Evolutionary conservation across 64 coral and sea anemone species (phyloP).

Genomic region (Exaiptasia diaphana): DNA sequence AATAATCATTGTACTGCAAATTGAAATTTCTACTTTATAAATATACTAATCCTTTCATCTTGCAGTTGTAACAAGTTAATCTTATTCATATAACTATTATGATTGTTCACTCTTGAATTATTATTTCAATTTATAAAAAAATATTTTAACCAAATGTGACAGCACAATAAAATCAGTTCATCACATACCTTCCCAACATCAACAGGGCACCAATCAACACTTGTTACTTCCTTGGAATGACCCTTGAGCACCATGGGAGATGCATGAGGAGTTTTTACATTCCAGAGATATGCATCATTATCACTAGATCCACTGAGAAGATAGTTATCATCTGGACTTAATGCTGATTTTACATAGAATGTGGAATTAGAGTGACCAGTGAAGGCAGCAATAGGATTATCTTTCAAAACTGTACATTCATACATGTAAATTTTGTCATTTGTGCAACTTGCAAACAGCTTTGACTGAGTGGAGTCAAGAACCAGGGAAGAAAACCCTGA

Average conservation of each 20-base stretch:
- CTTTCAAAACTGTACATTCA: conserved; percentile 57
- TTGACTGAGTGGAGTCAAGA: conserved; percentile 81
- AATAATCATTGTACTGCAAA: neutral
- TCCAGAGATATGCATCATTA: conserved; percentile 86
- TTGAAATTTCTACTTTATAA: neutral
- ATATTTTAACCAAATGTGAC: neutral
- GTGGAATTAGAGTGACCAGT: conserved; percentile 83
- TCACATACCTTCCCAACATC: conserved; percentile 82
- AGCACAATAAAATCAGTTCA: neutral
- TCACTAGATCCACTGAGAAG: conserved; percentile 87
- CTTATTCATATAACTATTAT: neutral
- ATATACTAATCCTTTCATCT: neutral
- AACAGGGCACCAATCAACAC: conserved; percentile 86
- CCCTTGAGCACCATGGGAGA: conserved; percentile 69
- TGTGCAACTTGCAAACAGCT: conserved; percentile 88
- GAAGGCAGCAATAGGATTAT: conserved; percentile 65
- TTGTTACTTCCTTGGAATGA: conserved; percentile 88
- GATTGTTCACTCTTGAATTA: neutral
- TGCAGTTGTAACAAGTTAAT: neutral
- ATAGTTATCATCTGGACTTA: conserved; percentile 85
- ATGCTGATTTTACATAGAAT: conserved; percentile 90
- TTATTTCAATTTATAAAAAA: too few species aligned
- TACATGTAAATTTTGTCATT: conserved; percentile 95
- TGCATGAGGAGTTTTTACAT: conserved; percentile 36
- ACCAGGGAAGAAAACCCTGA: conserved; percentile 89